Conservation (phyloP, 2,797 vertebrate species). For the Phataginus tetradactyla region DNA sequence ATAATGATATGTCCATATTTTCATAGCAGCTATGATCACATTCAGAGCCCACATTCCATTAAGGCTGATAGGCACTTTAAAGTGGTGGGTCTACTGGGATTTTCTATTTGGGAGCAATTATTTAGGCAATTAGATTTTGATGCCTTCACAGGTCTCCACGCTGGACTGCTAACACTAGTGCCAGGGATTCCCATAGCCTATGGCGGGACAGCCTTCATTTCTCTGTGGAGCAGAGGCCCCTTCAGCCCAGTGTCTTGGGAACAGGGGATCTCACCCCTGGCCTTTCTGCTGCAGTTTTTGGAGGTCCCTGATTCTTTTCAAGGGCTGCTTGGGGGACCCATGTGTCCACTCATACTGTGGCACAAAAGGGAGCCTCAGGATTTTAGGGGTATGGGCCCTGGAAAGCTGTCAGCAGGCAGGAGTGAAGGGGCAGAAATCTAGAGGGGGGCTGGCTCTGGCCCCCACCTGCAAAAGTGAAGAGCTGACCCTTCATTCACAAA, state of each 20-base stretch:
- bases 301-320: not conserved
- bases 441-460: not conserved
- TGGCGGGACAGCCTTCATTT: fast-evolving
- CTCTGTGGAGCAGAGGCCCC: no score
- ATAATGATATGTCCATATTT: fast-evolving
- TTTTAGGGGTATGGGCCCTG: no score
- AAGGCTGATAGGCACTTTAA: fast-evolving
- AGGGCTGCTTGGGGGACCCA: fast-evolving
- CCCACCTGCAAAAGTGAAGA: not conserved
- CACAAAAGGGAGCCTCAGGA: not conserved
- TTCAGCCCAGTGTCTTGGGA: fast-evolving
- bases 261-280: not conserved
- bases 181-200: not conserved
- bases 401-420: not conserved
- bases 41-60: not conserved
- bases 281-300: no score
- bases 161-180: fast-evolving
- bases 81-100: fast-evolving
- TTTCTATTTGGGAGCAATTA: fast-evolving
- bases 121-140: not conserved
- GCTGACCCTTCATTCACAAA: not conserved
- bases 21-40: not conserved
- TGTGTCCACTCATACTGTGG: fast-evolving
- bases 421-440: fast-evolving
- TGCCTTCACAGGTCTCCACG: fast-evolving